phyloP scores from a whole-genome alignment of 2,797 vertebrate genomes.

The Odontamblyopus rebecca region DNA sequence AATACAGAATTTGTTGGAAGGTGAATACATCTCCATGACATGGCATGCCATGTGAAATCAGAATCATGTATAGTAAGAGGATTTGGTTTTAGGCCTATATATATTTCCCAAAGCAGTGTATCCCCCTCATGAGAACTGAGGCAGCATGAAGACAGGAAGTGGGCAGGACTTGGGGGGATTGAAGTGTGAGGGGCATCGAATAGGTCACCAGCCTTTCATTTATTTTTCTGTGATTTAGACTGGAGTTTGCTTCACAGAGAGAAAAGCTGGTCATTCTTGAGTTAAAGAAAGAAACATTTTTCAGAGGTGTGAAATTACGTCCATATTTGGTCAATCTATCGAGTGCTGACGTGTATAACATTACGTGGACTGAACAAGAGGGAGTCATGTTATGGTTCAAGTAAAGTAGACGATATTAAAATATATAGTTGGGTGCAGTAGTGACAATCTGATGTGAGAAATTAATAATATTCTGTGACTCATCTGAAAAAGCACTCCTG shows the following conservation, averaged over 20 bases:
- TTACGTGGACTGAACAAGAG: background rate
- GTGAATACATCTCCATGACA: background rate
- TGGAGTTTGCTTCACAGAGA: background rate
- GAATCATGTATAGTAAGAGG: background rate
- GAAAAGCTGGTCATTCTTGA: background rate
- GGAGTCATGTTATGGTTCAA: background rate
- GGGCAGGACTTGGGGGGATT: background rate
- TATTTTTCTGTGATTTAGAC: background rate
- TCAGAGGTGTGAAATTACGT: background rate
- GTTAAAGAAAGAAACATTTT: background rate
- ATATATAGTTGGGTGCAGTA: background rate
- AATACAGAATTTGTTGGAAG: background rate
- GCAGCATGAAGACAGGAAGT: background rate
- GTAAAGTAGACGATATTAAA: background rate
- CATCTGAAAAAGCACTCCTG: too few species aligned
- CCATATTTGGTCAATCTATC: conserved; percentile 3
- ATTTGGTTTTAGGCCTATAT: background rate
- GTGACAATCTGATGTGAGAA: too few species aligned
- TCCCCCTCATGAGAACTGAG: background rate
- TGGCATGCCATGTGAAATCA: background rate
- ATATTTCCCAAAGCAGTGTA: background rate
- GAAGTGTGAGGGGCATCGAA: background rate
- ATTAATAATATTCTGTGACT: too few species aligned
- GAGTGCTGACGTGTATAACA: background rate
- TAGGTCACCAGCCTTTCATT: background rate